These are phyloP conservation scores for Patella caerulea DNA, from an alignment of 2,888 invertebrate species.

Conservation along the genomic window DNA sequence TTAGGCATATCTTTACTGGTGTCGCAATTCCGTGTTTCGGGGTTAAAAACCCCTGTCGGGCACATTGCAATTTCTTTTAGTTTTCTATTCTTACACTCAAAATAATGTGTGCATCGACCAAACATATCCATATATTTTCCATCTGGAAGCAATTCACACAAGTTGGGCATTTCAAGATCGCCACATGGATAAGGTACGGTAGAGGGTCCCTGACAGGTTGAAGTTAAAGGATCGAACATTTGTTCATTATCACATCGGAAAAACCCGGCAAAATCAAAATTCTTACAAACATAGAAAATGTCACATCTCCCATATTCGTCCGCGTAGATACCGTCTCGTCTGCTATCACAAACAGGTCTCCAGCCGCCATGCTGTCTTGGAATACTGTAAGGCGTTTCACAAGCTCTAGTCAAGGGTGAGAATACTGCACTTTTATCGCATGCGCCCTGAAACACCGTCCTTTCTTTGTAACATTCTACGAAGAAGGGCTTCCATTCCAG, in stretches of 20 bases:
- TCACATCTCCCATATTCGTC: conserved; percentile 43
- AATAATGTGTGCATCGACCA: conserved; percentile 50
- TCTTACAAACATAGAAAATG: conserved; percentile 37
- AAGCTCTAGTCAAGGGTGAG: conserved; percentile 39
- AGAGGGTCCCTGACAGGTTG: conserved; percentile 32
- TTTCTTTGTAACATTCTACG: conserved; percentile 44
- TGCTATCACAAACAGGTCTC: conserved; percentile 35
- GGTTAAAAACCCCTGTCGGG: conserved; percentile 37
- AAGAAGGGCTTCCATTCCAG: conserved; percentile 46
- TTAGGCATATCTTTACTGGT: conserved; percentile 24
- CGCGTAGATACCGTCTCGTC: conserved; percentile 39
- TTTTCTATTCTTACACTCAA: conserved; percentile 38
- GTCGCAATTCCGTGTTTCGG: conserved; percentile 31
- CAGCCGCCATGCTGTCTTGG: conserved; percentile 37
- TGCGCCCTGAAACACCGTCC: conserved; percentile 42
- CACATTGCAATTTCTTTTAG: conserved; percentile 37
- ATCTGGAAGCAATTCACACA: conserved; percentile 38
- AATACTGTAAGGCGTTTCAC: conserved; percentile 41
- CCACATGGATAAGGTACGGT: conserved; percentile 48
- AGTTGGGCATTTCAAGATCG: conserved; percentile 39
- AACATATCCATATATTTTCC: conserved; percentile 47
- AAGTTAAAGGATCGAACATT: conserved; percentile 38
- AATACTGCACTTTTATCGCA: conserved; percentile 37
- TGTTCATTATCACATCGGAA: conserved; percentile 30
- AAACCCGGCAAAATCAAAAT: conserved; percentile 35